Conservation (phyloP, 2,797 vertebrate species). For the Silurus aristotelis region DNA sequence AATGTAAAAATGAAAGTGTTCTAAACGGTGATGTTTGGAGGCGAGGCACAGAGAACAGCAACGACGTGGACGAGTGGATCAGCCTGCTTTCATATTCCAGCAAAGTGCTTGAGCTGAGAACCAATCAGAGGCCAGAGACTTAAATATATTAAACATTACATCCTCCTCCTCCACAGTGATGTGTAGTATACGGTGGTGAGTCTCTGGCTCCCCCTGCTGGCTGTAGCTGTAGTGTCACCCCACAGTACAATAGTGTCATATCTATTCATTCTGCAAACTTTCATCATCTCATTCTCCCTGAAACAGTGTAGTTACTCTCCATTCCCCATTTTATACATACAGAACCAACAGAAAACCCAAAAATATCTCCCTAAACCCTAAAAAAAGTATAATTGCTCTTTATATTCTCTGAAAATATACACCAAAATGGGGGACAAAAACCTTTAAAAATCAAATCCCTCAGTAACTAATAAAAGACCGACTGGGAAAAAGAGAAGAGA, state of each 20-base stretch:
- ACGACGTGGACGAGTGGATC: slow-evolving; percentile 41
- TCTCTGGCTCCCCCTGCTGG: slow-evolving; percentile 61
- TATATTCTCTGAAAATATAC: slow-evolving; percentile 76
- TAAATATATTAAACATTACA: neutral
- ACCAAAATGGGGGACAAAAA: slow-evolving; percentile 59
- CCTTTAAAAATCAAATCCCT: slow-evolving; percentile 66
- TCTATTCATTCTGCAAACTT: slow-evolving; percentile 38
- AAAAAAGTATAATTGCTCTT: slow-evolving; percentile 66
- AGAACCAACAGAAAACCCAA: slow-evolving; percentile 38
- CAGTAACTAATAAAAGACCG: slow-evolving; percentile 59
- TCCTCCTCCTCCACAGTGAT: neutral
- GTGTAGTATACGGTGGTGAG: neutral
- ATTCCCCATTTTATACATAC: slow-evolving; percentile 29
- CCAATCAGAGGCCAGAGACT: slow-evolving; percentile 19
- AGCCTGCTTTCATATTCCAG: neutral
- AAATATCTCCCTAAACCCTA: slow-evolving; percentile 37
- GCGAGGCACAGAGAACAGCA: slow-evolving; percentile 55
- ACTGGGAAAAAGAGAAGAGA: slow-evolving; percentile 22
- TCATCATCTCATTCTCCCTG: slow-evolving; percentile 14
- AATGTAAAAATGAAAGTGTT: slow-evolving; percentile 80
- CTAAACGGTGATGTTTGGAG: slow-evolving; percentile 65
- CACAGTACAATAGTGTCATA: slow-evolving; percentile 56
- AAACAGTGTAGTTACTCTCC: slow-evolving; percentile 47
- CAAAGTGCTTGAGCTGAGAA: slow-evolving; percentile 12
- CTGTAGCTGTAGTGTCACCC: slow-evolving; percentile 51